Base-by-base conservation (phyloP, 2,888 invertebrate genomes). In the Nomada ruficornis region DNA sequence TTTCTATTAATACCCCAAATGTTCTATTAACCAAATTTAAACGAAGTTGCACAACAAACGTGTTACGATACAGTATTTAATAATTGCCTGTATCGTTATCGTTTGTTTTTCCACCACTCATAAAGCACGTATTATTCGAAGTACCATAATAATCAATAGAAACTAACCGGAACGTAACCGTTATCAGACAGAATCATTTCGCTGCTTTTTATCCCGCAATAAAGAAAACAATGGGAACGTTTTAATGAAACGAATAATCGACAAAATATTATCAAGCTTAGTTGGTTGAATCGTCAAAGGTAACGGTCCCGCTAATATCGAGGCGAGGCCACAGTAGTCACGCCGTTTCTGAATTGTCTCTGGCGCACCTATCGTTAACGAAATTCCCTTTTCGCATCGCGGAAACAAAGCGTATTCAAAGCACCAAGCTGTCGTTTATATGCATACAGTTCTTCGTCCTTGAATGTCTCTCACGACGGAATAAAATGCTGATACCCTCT, bases 351-450 rank as follows among this genome's bases (percentile, higher is more conserved):
- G 55, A 18, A 20, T 29, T 23, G 54, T 29, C 47, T 20, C 18
- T 18, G 42, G 63, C 57, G 75, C 57, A 62, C 64, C 69, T 83
- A 78, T 73, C 83, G 77, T 80, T 76, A 80, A 73, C 83, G 75
- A 85, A 86, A 86, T 80, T 85, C 80, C 77, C 75, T 70, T 75
- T 62, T 54, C 72, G 55, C 67, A 13, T 50, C 73, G 36, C 69
- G 65, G 67, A 75, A 82, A 84, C 84, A 86, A 84, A 86, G 84
- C 85, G 86, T 84, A 86, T 86, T 82, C 81, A 76, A 86, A 86
- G 82, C 79, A 72, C 83, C 78, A 76, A 78, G 59, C 78, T 74
- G 77, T 75, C 85, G 85, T 86, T 86, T 83, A 83, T 86, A 85
- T 85, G 85, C 86, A 81, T 86, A 85, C 73, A 80, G 80, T 71